Evolutionary conservation across 2,113 vertebrate species (phyloP), one percentile per base, ranked within the genome.

Genomic region (Podilymbus podiceps): DNA sequence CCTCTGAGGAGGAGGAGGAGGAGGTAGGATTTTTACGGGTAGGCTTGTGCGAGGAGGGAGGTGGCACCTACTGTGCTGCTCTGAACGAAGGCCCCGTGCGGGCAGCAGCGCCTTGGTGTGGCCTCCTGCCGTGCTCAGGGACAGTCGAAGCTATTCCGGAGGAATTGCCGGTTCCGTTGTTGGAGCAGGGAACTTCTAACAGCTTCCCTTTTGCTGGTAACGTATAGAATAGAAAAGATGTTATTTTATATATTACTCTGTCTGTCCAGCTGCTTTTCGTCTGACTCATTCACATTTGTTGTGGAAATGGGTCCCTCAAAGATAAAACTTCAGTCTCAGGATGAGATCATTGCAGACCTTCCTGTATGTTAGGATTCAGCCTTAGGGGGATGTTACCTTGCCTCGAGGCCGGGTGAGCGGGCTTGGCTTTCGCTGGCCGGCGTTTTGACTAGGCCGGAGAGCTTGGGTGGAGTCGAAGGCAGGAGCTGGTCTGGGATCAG

Each of bases 71-170:
- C 5, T 23, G 74, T 33, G 38, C 53, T 79, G 28, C 1, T 77
- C 5, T 8, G 35, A 6, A 25, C 12, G 2, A 13, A 2, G 40
- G 23, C 40, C 33, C 0, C 0, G 15, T 2, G 22, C 7, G 12
- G 53, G 42, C 4, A 0, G 14, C 2, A 0, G 6, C 6, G 2
- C 42, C 8, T 38, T 46, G 44, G 14, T 15, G 25, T 4, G 12
- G 23, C 28, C 30, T 38, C 68, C 42, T 49, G 76, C 81, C 28
- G 9, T 5, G 1, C 62, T 56, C 63, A 3, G 12, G 4, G 19
- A 10, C 47, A 4, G 14, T 2, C 27, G 55, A 21, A 72, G 84
- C 76, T 35, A 0, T 21, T 53, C 53, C 86, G 22, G 18, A 5
- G 19, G 4, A 8, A 56, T 35, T 76, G 67, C 67, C 35, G 9